These are phyloP conservation scores for Periophthalmus modestus DNA, from an alignment of 2,113 vertebrate genomes.

Conservation along the genomic window DNA sequence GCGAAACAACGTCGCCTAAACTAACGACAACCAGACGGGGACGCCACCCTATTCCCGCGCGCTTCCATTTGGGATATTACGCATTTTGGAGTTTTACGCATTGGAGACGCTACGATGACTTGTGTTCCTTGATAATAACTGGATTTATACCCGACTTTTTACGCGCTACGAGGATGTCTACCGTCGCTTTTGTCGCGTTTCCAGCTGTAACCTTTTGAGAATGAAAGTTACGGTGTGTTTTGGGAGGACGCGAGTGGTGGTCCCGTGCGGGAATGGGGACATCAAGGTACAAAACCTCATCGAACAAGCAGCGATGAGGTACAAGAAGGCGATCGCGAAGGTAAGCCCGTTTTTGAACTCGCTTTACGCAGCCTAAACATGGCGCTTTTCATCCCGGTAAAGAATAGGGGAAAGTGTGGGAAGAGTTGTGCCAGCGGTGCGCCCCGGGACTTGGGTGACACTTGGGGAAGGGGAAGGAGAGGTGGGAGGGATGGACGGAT, in stretches of 20 bases:
- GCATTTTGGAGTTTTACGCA: not conserved
- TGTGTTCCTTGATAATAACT: not conserved
- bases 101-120: conserved; percentile 22
- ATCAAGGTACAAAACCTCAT: conserved; percentile 86
- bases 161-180: conserved; percentile 46
- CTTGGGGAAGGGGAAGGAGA: not conserved
- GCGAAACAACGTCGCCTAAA: conserved; percentile 58
- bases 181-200: conserved; percentile 13
- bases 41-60: conserved; percentile 52
- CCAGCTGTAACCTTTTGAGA: conserved; percentile 51
- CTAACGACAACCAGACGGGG: conserved; percentile 12
- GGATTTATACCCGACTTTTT: not conserved
- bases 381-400: conserved; percentile 65
- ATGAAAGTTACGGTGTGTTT: conserved; percentile 94
- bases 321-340: conserved; percentile 93
- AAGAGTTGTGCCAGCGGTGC: not conserved
- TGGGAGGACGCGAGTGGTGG: conserved; percentile 92
- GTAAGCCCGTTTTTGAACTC: conserved; percentile 71
- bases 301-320: conserved; percentile 91
- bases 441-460: conserved; percentile 2
- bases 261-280: conserved; percentile 91
- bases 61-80: conserved; percentile 44
- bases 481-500: not conserved
- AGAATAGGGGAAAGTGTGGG: conserved; percentile 9
- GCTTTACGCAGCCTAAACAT: conserved; percentile 62